Conservation (phyloP, 1,140 invertebrate species). For the Caerostris darwini region DNA sequence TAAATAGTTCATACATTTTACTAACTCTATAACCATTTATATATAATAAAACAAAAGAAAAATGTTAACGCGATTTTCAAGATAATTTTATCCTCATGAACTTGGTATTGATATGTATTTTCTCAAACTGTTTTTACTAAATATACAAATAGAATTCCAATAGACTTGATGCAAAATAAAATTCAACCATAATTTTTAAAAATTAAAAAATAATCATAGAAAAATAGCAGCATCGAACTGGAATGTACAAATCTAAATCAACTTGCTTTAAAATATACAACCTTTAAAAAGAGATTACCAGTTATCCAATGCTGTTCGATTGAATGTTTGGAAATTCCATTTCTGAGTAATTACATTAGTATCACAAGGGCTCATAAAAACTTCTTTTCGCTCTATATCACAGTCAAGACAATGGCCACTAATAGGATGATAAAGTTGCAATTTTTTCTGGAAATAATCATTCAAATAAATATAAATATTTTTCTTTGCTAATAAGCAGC, state of each 20-base stretch:
- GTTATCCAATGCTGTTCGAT: slow-evolving; percentile 86
- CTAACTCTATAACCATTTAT: no score
- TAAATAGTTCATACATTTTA: no score
- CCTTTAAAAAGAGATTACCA: slow-evolving; percentile 81
- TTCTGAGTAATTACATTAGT: slow-evolving; percentile 86
- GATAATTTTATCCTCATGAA: no score
- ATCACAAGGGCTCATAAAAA: slow-evolving; percentile 90
- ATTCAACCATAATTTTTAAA: neutral
- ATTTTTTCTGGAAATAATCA: slow-evolving; percentile 84
- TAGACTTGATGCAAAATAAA: neutral
- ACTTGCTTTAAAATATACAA: slow-evolving; percentile 7
- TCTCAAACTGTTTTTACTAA: no score
- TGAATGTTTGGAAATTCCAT: slow-evolving; percentile 89
- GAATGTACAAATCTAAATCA: slow-evolving; percentile 38
- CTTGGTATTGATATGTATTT: no score
- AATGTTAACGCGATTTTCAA: no score
- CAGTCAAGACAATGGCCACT: slow-evolving; percentile 89
- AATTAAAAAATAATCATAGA: neutral
- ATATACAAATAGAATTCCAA: no score
- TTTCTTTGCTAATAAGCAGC: neutral
- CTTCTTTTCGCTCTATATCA: slow-evolving; percentile 86
- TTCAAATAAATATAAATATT: neutral
- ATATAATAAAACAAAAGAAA: no score
- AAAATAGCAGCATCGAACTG: slow-evolving; percentile 21
- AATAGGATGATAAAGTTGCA: slow-evolving; percentile 88